These are phyloP conservation scores for Therioaphis trifolii DNA, from an alignment of 2,888 invertebrate genomes.

Conservation along the genomic window DNA sequence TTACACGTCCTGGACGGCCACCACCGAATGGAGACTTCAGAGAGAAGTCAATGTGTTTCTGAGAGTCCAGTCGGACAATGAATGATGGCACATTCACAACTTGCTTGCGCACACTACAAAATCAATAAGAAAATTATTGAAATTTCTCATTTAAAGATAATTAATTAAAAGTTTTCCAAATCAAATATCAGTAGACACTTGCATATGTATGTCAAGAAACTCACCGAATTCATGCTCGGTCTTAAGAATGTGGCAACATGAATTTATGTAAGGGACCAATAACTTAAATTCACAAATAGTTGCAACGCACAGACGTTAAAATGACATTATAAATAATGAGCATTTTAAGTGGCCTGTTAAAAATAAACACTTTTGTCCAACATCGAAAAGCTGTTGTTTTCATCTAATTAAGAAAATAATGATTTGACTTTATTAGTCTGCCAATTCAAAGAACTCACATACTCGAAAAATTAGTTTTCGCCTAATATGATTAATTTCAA, in stretches of 20 bases:
- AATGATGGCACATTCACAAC: conserved; percentile 99
- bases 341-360: conserved; percentile 59
- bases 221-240: conserved; percentile 37
- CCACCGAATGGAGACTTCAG: conserved; percentile 99
- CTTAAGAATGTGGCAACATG: background rate
- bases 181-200: background rate
- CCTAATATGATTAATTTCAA: no score
- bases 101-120: conserved; percentile 93
- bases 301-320: conserved; percentile 51
- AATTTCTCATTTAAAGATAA: background rate
- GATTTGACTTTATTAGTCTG: background rate
- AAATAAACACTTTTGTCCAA: conserved; percentile 5
- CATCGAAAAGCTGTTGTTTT: conserved; percentile 3
- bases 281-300: conserved; percentile 9
- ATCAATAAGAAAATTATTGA: background rate
- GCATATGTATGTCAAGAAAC: background rate
- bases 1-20: conserved; percentile 98
- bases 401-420: conserved; percentile 53
- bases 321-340: conserved; percentile 48
- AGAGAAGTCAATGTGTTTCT: conserved; percentile 98
- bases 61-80: conserved; percentile 95
- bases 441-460: background rate
- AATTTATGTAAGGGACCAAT: background rate
- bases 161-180: background rate
- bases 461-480: no score